phyloP scores from a whole-genome alignment of 2,888 invertebrate genomes.

The Pseudanteris insignis region DNA sequence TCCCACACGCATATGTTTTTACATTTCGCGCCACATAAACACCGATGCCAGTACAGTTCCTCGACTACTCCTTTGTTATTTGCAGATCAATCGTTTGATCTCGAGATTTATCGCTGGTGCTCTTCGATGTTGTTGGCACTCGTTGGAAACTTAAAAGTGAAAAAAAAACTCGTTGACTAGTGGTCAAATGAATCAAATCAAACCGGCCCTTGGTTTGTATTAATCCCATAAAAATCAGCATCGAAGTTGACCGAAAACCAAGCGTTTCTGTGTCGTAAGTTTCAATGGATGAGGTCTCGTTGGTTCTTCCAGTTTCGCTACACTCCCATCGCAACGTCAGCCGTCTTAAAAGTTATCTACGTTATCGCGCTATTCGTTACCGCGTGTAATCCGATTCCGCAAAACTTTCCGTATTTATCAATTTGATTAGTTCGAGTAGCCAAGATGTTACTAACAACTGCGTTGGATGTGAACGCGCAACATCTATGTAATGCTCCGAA shows the following conservation, averaged over 20 bases:
- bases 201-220: too few relatives aligned
- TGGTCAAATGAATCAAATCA: too few relatives aligned
- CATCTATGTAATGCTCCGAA: slow-evolving; percentile 20
- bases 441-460: slow-evolving; percentile 28
- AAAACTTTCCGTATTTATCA: slow-evolving; percentile 39
- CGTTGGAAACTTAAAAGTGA: too few relatives aligned
- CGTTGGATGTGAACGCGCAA: slow-evolving; percentile 6
- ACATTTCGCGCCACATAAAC: too few relatives aligned
- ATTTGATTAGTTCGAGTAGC: slow-evolving; percentile 35
- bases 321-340: slow-evolving; percentile 26
- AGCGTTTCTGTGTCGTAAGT: slow-evolving; percentile 20
- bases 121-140: too few relatives aligned
- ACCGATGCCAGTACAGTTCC: too few relatives aligned
- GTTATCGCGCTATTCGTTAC: slow-evolving; percentile 39
- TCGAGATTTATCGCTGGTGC: too few relatives aligned
- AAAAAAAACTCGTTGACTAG: too few relatives aligned
- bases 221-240: slow-evolving; percentile 15
- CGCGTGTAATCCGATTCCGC: slow-evolving; percentile 35
- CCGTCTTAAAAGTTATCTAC: slow-evolving; percentile 31
- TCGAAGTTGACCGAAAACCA: slow-evolving; percentile 16
- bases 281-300: slow-evolving; percentile 32
- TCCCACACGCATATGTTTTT: too few relatives aligned
- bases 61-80: too few relatives aligned
- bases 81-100: too few relatives aligned
- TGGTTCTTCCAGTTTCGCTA: slow-evolving; percentile 27